Evolutionary conservation across 2,113 vertebrate genomes (phyloP), one percentile per base, ranked within the genome.

Genomic region (Mesoclemmys tuberculata): DNA sequence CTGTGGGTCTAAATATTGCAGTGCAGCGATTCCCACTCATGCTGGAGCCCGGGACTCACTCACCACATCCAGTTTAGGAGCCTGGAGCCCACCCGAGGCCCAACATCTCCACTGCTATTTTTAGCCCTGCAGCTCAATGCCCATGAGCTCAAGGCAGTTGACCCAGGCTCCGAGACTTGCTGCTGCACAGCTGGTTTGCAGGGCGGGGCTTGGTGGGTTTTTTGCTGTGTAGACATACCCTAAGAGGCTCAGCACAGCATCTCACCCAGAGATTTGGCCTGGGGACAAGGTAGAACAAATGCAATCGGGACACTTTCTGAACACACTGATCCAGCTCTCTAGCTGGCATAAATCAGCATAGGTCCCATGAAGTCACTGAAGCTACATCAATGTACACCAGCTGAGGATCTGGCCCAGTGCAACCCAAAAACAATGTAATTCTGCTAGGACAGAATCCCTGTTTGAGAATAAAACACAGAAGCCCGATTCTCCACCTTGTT

Each of bases 251-350:
- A 0, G 13, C 13, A 91, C 2, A 0, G 49, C 8, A 14, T 26
- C 35, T 80, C 0, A 1, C 0, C 3, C 41, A 21, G 83, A 75
- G 88, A 21, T 26, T 29, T 1, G 0, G 92, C 85, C 64, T 51
- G 5, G 0, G 2, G 3, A 5, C 90, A n/a, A 0, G 7, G 68
- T 94, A 5, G 88, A 49, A 27, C 10, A 7, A 41, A 75, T 3
- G 2, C 93, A 49, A 18, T 0, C 5, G 86, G 56, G 80, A 2
- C n/a, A 80, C 54, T 94, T 95, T 89, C 87, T 94, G 3, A 0
- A 3, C 82, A 0, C 82, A 92, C 14, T 87, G 94, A 94, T 93
- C 96, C 91, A 19, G 35, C 19, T 13, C 93, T 93, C 95, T 3
- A 2, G 48, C 71, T 75, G 56, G 5, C 71, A 95, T 49, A 21